phyloP scores from a whole-genome alignment of 2,797 vertebrate species.

The Trematomus bernacchii region DNA sequence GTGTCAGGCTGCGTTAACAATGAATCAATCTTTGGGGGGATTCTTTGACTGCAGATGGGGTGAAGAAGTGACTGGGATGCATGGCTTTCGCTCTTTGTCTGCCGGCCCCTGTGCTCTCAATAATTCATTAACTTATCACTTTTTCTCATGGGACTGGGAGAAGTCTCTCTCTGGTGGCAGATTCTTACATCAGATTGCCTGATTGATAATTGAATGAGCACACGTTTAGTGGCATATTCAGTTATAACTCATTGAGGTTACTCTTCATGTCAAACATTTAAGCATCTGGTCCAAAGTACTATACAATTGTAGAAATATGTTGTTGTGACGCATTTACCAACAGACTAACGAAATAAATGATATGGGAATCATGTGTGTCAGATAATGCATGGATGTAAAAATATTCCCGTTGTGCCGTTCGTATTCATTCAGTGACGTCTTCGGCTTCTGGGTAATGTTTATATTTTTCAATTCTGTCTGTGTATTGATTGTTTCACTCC shows the following conservation, averaged over 20 bases:
- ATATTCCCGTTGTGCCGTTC: background rate
- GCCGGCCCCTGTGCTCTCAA: slow-evolving; percentile 78
- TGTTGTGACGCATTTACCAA: background rate
- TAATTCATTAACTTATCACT: slow-evolving; percentile 87
- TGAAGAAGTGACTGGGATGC: slow-evolving; percentile 83
- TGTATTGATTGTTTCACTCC: background rate
- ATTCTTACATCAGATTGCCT: slow-evolving; percentile 48
- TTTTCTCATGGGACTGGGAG: slow-evolving; percentile 78
- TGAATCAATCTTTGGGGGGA: slow-evolving; percentile 89
- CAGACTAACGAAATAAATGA: background rate
- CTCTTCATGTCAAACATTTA: slow-evolving; percentile 4
- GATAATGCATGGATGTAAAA: background rate
- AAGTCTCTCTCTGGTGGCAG: slow-evolving; percentile 50
- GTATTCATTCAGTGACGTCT: background rate
- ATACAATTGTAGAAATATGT: background rate
- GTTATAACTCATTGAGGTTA: background rate
- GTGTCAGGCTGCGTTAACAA: slow-evolving; percentile 89
- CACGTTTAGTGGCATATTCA: slow-evolving; percentile 19
- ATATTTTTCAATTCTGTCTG: background rate
- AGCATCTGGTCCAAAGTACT: background rate
- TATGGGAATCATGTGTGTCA: background rate
- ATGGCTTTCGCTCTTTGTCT: slow-evolving; percentile 82
- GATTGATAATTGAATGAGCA: slow-evolving; percentile 41
- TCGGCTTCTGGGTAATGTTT: background rate
- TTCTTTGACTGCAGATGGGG: slow-evolving; percentile 89